Conservation (phyloP, 1,140 invertebrate genomes). For the Microplitis mediator region DNA sequence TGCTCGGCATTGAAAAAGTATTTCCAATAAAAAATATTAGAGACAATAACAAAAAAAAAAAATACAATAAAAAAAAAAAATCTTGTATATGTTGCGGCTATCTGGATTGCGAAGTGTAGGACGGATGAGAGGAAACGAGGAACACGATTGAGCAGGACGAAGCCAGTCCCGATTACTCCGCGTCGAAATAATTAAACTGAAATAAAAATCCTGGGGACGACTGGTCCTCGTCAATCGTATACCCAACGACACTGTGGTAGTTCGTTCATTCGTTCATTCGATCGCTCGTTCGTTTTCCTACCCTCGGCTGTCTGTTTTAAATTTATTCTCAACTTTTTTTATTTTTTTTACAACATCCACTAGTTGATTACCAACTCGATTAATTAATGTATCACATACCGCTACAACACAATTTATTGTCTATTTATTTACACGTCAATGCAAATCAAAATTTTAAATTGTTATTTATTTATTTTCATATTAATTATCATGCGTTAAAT, state of each 20-base stretch:
- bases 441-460: neutral
- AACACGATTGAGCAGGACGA: constrained; percentile 31
- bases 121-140: constrained; percentile 1
- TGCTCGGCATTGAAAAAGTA: constrained; percentile 6
- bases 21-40: neutral
- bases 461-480: neutral
- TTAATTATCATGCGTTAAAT: no score
- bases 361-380: neutral
- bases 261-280: constrained; percentile 1
- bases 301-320: constrained; percentile 18
- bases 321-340: constrained; percentile 15
- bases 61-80: constrained; percentile 4
- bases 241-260: constrained; percentile 33
- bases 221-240: constrained; percentile 42
- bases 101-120: constrained; percentile 4
- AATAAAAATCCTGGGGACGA: constrained; percentile 45
- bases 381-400: constrained; percentile 20
- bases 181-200: constrained; percentile 48
- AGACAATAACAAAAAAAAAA: neutral
- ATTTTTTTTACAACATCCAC: neutral
- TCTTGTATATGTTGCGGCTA: constrained; percentile 16
- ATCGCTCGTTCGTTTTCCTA: constrained; percentile 15
- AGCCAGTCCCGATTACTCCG: constrained; percentile 38
- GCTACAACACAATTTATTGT: neutral
- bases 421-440: neutral